Evolutionary conservation across 1,140 invertebrate genomes (phyloP).

Genomic region (Rhagoletis pomonella): DNA sequence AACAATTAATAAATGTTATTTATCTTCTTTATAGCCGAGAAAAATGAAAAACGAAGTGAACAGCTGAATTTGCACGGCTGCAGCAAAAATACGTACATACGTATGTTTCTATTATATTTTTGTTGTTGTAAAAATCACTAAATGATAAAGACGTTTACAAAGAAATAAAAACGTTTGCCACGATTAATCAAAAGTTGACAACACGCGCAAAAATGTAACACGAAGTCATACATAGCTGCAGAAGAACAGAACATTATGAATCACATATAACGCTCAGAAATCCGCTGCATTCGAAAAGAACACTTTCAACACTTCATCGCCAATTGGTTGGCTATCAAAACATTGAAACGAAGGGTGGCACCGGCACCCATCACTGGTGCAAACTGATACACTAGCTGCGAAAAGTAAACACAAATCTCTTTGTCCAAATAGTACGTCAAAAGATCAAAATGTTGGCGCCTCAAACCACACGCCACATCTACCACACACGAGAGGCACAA

Average conservation of each 20-base stretch:
- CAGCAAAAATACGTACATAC: neutral
- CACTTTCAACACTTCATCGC: constrained; percentile 16
- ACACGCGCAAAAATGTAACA: neutral
- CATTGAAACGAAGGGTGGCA: neutral
- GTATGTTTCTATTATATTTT: neutral
- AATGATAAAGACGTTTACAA: neutral
- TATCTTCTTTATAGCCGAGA: no score
- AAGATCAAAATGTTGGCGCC: constrained; percentile 27
- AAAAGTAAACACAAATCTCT: constrained; percentile 13
- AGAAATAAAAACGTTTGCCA: neutral
- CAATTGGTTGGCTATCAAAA: neutral
- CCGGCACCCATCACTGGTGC: neutral
- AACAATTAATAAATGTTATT: no score
- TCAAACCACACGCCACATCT: neutral
- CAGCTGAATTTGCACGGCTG: neutral
- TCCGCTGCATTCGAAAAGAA: neutral
- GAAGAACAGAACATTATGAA: no score
- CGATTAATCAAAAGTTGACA: neutral
- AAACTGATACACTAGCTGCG: neutral
- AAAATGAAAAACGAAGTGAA: neutral
- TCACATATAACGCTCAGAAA: neutral
- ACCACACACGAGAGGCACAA: neutral
- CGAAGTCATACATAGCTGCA: neutral
- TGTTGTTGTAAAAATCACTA: neutral
- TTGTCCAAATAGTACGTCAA: neutral